Evolutionary conservation across 1,140 invertebrate genomes (phyloP).

Genomic region (Cydia amplana): DNA sequence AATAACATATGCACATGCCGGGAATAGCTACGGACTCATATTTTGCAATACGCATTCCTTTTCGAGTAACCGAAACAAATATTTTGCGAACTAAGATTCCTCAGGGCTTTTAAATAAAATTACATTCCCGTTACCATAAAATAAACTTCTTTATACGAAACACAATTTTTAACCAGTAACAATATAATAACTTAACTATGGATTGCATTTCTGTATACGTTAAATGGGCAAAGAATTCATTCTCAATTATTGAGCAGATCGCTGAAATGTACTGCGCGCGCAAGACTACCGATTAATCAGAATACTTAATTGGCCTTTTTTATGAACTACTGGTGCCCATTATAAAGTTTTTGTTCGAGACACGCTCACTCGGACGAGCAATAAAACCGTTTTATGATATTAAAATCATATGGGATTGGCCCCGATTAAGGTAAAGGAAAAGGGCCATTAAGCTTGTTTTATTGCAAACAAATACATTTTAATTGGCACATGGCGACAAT

Average conservation of each 20-base stretch:
- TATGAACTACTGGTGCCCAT: conserved; percentile 16
- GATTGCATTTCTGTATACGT: conserved; percentile 40
- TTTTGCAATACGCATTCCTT: conserved; percentile 26
- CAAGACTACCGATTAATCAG: conserved; percentile 24
- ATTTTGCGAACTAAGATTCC: conserved; percentile 34
- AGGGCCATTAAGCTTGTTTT: background rate
- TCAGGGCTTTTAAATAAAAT: conserved; percentile 46
- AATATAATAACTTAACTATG: conserved; percentile 58
- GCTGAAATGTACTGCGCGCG: background rate
- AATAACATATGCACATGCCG: conserved; percentile 12
- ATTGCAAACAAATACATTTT: conserved; percentile 21
- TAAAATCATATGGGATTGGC: conserved; percentile 22
- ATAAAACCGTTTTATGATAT: conserved; percentile 23
- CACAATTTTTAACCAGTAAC: conserved; percentile 45
- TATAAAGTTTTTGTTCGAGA: conserved; percentile 22
- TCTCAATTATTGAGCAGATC: conserved; percentile 42
- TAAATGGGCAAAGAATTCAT: conserved; percentile 46
- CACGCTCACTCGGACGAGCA: background rate
- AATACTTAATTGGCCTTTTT: conserved; percentile 31
- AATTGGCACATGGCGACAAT: conserved; percentile 32
- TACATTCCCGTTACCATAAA: conserved; percentile 38
- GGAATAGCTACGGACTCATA: conserved; percentile 14
- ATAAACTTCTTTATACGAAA: background rate
- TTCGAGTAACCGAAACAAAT: conserved; percentile 5
- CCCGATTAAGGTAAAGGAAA: conserved; percentile 7